Base-by-base conservation (phyloP, 1,140 invertebrate species). In the Popillia japonica region DNA sequence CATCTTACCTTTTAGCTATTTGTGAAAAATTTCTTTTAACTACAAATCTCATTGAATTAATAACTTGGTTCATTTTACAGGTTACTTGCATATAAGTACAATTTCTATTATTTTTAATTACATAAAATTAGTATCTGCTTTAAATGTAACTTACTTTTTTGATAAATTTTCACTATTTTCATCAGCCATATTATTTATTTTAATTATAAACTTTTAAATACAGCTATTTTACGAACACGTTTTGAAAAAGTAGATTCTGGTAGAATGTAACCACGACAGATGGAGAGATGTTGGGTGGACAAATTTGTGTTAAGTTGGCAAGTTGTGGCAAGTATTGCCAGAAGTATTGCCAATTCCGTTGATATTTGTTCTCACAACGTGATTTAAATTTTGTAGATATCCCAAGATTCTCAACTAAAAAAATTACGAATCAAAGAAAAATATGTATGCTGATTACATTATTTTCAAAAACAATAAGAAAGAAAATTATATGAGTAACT, bases 81-180 rank as follows among this genome's bases (percentile, higher is more conserved):
- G 78, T 79, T 81, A 79, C 61, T 78, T 78, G 41, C n/a, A 76
- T 73, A 74, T 79, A 40, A 78, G 84, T 79, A 78, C 77, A 79
- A 72, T 77, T 78, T 64, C 80, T 77, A 78, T 83, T 80, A 22
- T 84, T 72, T 48, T 78, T 44, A 14, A 78, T 79, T 72, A 83
- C 2, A 17, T 17, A 74, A 77, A 76, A 82, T 82, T 81, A 84
- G 23, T 81, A 79, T 40, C 80, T 79, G 78, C 83, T 80, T 85
- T 85, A 84, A 75, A 80, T 85, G 74, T 44, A 77, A 81, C 78
- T 91, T 89, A 92, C 92, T 92, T 93, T 89, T 93, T 93, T 3
- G 92, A 93, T 79, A 93, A 79, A 82, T 91, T 91, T 89, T 91
- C 91, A 81, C 80, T 86, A 48, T 81, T 82, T 79, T 83, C 83